Evolutionary conservation across 2,797 vertebrate genomes (phyloP), one percentile per base, ranked within the genome.

Genomic region (Myotis findleyi): DNA sequence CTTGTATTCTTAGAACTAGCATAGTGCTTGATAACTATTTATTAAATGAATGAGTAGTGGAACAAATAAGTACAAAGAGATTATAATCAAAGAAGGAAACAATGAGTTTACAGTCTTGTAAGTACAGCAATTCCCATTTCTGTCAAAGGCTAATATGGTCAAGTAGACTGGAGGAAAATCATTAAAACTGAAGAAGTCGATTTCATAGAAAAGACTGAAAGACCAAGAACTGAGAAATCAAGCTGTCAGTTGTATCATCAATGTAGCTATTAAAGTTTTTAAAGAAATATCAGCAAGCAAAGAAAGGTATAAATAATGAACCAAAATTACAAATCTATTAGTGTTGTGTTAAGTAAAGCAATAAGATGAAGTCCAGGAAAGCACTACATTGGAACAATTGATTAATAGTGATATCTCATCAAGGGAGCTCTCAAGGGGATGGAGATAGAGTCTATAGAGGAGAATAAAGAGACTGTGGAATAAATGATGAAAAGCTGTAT

Each of bases 241-340:
- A 87, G 10, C 49, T 83, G 87, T 76, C 49, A 83, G 30, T 20
- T 57, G 0, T 51, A 85, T 36, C 8, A 82, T 33, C n/a, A 81
- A 87, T 14, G 3, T 18, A 73, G 47, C 25, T 83, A 86, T 69
- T 72, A 72, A 38, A 64, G 41, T 23, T 71, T 80, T 77, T 25
- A 93, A 88, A 68, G 27, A 88, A 88, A 79, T 86, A 75, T 21
- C 27, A 72, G 55, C 68, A 89, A 49, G 47, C 30, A 91, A 88
- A 89, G 51, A 36, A 77, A 84, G 44, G 14, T 69, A 84, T 66
- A 33, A 94, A 57, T 75, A 20, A 94, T 81, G 13, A 75, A 33
- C 7, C 69, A 84, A 82, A 87, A 90, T 73, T 38, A 77, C 36
- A 87, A 93, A 82, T 62, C 9, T 57, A 59, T 7, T 84, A 7